These are phyloP conservation scores for Lethocerus indicus DNA, from an alignment of 1,140 invertebrate species.

Conservation along the genomic window DNA sequence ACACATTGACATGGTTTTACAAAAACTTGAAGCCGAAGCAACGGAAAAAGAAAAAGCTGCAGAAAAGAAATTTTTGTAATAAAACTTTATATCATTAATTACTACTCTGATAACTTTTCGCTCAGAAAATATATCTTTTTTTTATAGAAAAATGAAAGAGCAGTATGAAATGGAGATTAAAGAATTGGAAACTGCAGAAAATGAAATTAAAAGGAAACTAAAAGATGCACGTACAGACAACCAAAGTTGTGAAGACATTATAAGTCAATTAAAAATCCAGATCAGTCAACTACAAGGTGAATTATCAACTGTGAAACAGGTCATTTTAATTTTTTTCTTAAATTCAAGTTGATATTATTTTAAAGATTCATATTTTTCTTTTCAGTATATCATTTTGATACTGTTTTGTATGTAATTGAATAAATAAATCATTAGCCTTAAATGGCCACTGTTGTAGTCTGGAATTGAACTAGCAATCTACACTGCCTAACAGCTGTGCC, in stretches of 20 bases:
- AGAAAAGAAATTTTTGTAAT: constrained; percentile 38
- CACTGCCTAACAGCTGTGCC: too few relatives aligned
- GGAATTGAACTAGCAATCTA: too few relatives aligned
- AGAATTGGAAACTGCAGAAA: constrained; percentile 30
- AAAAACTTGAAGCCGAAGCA: constrained; percentile 39
- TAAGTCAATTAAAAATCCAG: constrained; percentile 29
- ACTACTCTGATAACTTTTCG: not conserved
- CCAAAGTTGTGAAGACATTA: constrained; percentile 33
- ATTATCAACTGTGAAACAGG: constrained; percentile 9
- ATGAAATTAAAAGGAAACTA: constrained; percentile 33
- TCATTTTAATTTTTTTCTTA: too few relatives aligned
- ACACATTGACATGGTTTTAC: constrained; percentile 45
- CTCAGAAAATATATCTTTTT: not conserved
- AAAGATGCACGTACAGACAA: constrained; percentile 36
- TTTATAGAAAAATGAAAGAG: constrained; percentile 44
- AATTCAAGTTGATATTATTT: too few relatives aligned
- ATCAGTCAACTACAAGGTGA: constrained; percentile 9
- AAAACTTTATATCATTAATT: not conserved
- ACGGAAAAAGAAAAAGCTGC: constrained; percentile 32
- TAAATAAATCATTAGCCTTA: too few relatives aligned
- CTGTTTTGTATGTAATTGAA: too few relatives aligned
- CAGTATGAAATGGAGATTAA: constrained; percentile 52
- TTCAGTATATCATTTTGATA: too few relatives aligned
- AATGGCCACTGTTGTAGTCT: too few relatives aligned
- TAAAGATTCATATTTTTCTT: too few relatives aligned